These are phyloP conservation scores for Clupea harengus DNA, from an alignment of 2,113 vertebrate species.

Conservation along the genomic window DNA sequence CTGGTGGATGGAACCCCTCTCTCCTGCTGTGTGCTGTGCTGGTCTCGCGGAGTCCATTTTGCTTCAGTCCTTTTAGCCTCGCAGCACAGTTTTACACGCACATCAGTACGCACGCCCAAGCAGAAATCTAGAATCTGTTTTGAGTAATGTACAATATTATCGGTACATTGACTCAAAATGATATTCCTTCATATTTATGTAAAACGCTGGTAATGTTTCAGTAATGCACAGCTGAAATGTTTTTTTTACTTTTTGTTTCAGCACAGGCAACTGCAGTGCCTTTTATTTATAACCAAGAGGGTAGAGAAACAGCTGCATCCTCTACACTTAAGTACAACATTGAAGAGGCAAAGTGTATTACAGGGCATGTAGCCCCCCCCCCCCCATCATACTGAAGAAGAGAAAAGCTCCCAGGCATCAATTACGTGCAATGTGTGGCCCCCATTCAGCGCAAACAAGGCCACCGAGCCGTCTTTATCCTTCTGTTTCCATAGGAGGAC, in stretches of 20 bases:
- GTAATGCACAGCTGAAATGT: not conserved
- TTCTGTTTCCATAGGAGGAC: not conserved
- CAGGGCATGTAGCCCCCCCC: not conserved
- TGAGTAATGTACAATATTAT: not conserved
- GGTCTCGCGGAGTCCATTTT: not conserved
- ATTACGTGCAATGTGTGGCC: not conserved
- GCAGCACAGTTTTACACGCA: not conserved
- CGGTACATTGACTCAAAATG: not conserved
- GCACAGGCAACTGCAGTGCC: not conserved
- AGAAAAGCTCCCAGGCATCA: conserved; percentile 6
- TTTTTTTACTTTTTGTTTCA: not conserved
- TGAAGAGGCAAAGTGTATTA: not conserved
- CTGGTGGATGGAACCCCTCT: not conserved
- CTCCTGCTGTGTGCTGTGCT: not conserved
- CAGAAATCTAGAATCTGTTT: not conserved
- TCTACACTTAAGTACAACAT: not conserved
- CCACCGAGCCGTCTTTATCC: not conserved
- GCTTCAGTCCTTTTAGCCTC: not conserved
- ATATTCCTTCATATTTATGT: not conserved
- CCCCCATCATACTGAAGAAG: not conserved
- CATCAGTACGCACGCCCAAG: not conserved
- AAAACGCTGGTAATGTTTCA: not conserved
- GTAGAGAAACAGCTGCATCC: not conserved
- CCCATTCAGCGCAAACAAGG: not conserved
- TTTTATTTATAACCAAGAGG: not conserved